Percentiles rank a stretch among this genome's conserved stretches.
Evolutionary conservation across 2,113 vertebrate species (phyloP).

Genomic region (Ammodytes dubius): DNA sequence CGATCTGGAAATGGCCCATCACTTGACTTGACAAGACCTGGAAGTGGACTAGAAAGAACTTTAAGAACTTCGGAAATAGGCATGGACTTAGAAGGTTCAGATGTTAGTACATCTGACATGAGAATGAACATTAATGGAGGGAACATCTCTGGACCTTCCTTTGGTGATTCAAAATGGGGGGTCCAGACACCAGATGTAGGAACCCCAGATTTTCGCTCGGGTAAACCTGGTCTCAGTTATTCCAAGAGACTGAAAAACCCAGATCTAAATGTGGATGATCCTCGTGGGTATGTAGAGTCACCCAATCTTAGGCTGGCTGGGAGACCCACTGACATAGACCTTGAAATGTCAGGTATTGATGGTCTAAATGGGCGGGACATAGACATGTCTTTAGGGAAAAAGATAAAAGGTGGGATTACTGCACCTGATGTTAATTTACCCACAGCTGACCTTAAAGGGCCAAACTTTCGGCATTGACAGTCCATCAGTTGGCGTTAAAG

Average conservation of each 20-base stretch:
- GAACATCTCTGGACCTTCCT: conserved; percentile 33
- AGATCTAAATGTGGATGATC: conserved; percentile 69
- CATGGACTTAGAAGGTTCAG: conserved; percentile 20
- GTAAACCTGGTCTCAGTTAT: conserved; percentile 48
- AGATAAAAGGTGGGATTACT: conserved; percentile 45
- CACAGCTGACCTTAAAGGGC: conserved; percentile 38
- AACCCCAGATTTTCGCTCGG: conserved; percentile 27
- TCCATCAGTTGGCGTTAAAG: conserved; percentile 49
- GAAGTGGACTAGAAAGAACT: conserved; percentile 20
- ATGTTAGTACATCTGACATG: background rate
- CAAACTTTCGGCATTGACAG: conserved; percentile 15
- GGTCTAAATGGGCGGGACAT: conserved; percentile 30
- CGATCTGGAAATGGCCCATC: conserved; percentile 19
- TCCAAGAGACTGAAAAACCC: conserved; percentile 65
- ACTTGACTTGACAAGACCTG: conserved; percentile 24
- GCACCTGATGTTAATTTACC: conserved; percentile 41
- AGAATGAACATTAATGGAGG: conserved; percentile 29
- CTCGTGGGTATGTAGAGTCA: conserved; percentile 33
- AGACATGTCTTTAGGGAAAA: conserved; percentile 44
- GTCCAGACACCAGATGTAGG: conserved; percentile 32
- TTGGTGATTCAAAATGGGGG: conserved; percentile 29
- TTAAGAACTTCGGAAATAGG: conserved; percentile 31
- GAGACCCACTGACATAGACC: conserved; percentile 39
- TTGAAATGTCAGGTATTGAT: conserved; percentile 43
- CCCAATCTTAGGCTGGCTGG: conserved; percentile 41